A percentile compares a stretch with the other conserved stretches of the same genome.
Evolutionary conservation across 1,140 invertebrate species (phyloP).

Genomic region (Ceratina japonica): DNA sequence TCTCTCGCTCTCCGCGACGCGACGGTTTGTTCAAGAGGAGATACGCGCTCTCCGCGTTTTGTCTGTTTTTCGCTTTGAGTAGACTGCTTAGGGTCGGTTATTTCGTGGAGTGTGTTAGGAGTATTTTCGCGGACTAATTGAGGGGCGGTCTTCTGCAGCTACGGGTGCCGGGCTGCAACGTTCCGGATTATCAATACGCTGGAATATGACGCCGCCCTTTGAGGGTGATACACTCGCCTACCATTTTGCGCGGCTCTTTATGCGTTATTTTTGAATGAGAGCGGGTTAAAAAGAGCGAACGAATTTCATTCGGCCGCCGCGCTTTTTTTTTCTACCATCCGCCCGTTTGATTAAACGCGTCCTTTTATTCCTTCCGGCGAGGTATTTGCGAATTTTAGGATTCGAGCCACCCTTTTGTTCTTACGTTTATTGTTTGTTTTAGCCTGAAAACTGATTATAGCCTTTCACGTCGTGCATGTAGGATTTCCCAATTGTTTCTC

Average conservation of each 20-base stretch:
- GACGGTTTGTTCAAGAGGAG: neutral
- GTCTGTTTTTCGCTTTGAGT: slow-evolving; percentile 2
- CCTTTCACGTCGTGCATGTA: too few species aligned
- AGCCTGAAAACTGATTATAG: too few species aligned
- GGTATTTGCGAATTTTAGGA: slow-evolving; percentile 1
- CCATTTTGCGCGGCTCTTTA: slow-evolving; percentile 1
- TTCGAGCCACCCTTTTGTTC: neutral
- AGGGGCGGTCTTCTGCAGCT: neutral
- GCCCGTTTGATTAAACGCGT: neutral
- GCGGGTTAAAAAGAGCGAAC: slow-evolving; percentile 16
- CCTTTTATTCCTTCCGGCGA: neutral
- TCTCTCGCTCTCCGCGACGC: too few species aligned
- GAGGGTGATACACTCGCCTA: neutral
- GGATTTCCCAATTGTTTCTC: too few species aligned
- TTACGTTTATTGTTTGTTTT: neutral
- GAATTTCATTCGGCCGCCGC: neutral
- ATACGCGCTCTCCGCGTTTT: neutral
- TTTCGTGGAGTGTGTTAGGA: neutral
- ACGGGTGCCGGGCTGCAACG: neutral
- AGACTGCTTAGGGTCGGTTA: neutral
- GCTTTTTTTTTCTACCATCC: neutral
- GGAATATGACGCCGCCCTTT: neutral
- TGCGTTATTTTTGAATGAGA: neutral
- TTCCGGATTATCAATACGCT: neutral
- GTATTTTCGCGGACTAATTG: neutral